Percentiles rank a stretch among this genome's conserved stretches.
These are phyloP conservation scores for Nannospalax galili DNA, from an alignment of 2,113 vertebrate species.

Conservation along the genomic window DNA sequence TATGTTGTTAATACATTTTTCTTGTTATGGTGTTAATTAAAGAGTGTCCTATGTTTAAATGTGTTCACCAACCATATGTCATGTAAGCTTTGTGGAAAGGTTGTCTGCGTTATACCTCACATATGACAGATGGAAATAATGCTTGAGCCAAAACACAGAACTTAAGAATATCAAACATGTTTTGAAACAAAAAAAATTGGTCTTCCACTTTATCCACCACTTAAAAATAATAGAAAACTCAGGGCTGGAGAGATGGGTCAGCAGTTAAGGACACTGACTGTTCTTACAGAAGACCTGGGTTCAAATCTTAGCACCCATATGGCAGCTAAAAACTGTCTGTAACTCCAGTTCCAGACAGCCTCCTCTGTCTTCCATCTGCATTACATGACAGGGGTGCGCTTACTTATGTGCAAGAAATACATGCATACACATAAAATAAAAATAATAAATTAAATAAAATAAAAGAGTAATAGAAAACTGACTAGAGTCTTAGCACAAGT, in stretches of 20 bases:
- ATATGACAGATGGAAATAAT: background rate
- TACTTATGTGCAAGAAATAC: too few relatives aligned
- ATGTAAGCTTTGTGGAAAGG: background rate
- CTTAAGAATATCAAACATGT: background rate
- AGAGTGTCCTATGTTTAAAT: background rate
- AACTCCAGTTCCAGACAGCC: too few relatives aligned
- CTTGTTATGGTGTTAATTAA: background rate
- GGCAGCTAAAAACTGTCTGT: too few relatives aligned
- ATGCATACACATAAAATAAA: too few relatives aligned
- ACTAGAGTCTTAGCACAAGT: background rate
- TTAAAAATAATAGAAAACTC: background rate
- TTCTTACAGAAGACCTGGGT: too few relatives aligned
- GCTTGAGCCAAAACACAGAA: background rate
- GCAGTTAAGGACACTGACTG: too few relatives aligned
- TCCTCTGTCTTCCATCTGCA: too few relatives aligned
- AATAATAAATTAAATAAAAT: too few relatives aligned
- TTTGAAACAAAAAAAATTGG: background rate
- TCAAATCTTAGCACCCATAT: too few relatives aligned
- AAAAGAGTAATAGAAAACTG: background rate
- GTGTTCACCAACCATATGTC: background rate
- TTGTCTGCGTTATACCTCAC: background rate
- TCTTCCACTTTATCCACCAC: background rate
- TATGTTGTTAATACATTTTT: background rate
- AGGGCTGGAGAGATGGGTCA: too few relatives aligned
- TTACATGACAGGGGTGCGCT: too few relatives aligned